Base-by-base conservation (phyloP, 2,888 invertebrate genomes). In the Agrochola lychnidis region DNA sequence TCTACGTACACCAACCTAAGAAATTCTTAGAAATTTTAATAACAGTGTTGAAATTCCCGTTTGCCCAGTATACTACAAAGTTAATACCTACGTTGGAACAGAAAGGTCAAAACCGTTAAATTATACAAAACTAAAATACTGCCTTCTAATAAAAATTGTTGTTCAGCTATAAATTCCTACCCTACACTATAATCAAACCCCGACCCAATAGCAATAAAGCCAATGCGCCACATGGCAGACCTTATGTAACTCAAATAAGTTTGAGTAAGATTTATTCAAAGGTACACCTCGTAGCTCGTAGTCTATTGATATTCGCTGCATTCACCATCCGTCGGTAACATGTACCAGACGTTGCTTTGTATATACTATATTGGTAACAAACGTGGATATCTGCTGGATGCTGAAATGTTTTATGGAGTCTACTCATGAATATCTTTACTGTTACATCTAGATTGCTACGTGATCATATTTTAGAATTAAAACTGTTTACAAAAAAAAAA, bases 71-170 rank as follows among this genome's bases (percentile, higher is more conserved):
- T 1, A 70, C 10, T 45, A 56, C 45, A 72, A 53, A 40, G 53
- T 62, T 12, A 0, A 2, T 10, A 4, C 36, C 36, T 36, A 7
- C 36, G n/a, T 36, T 30, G 25, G 0, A 51, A 63, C 9, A 40
- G 22, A 14, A 56, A 75, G 59, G 64, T 81, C 16, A n/a, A 79
- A 78, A 5, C 30, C 40, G 45, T 66, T 66, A 51, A 74, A 66
- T 40, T 66, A 25, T 53, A 74, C 45, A 81, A 22, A 48, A 63
- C 56, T 14, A 53, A 63, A 69, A 69, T 51, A 76, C 63, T 2
- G 36, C 63, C 51, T 25, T 14, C 19, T 45, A 45, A 76, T 76
- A 68, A 82, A 79, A 82, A 82, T 61, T 56, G 61, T n/a, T n/a
- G 56, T n/a, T 66, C 56, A 25, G n/a, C 14, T 30, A 36, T 81